Conservation (phyloP, 2,797 vertebrate genomes). For the Leptodactylus fallax region DNA sequence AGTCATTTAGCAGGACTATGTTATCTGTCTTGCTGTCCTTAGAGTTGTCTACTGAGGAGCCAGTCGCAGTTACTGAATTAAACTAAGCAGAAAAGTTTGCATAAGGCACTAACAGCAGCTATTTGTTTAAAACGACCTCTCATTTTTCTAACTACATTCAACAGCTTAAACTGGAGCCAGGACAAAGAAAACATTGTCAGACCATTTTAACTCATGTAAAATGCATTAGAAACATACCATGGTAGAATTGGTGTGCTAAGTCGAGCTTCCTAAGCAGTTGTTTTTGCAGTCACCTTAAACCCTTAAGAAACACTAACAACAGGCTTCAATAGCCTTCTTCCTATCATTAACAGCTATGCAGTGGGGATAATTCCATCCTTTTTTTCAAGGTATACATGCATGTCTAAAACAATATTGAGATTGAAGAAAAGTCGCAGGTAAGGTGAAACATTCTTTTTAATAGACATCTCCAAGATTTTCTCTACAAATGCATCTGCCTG, state of each 20-base stretch:
- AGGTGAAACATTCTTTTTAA: slow-evolving; percentile 46
- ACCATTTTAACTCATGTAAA: slow-evolving; percentile 55
- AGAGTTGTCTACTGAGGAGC: slow-evolving; percentile 22
- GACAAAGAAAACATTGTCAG: slow-evolving; percentile 56
- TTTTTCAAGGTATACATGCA: slow-evolving; percentile 59
- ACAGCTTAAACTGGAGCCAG: slow-evolving; percentile 45
- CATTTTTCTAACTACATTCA: slow-evolving; percentile 33
- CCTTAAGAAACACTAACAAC: slow-evolving; percentile 66
- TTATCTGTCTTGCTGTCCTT: slow-evolving; percentile 22
- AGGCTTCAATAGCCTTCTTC: slow-evolving; percentile 54
- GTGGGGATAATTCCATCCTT: slow-evolving; percentile 48
- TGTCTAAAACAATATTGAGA: slow-evolving; percentile 61
- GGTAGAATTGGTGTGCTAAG: slow-evolving; percentile 31
- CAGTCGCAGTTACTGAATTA: background rate
- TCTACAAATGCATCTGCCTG: slow-evolving; percentile 27
- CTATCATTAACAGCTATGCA: slow-evolving; percentile 62
- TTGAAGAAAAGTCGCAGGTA: slow-evolving; percentile 55
- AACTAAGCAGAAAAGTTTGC: slow-evolving; percentile 7
- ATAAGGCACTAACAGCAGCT: background rate
- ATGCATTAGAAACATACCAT: slow-evolving; percentile 51
- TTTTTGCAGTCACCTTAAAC: slow-evolving; percentile 69
- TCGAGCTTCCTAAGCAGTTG: slow-evolving; percentile 61
- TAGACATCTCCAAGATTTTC: slow-evolving; percentile 42
- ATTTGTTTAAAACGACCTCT: slow-evolving; percentile 9
- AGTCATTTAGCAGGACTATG: slow-evolving; percentile 48